Evolutionary conservation across 2,113 vertebrate genomes (phyloP).

Genomic region (Mus musculus): GRCm39 chr6:54200501-54201000

Average conservation of each 20-base stretch:
- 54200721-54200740: background rate
- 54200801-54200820: background rate
- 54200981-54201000: background rate
- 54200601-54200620: background rate
- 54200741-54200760: background rate
- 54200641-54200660: background rate
- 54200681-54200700: background rate
- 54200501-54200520: constrained; percentile 35
- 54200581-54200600: background rate
- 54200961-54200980: background rate
- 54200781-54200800: background rate
- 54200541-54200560: constrained; percentile 9
- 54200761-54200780: background rate
- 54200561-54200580: constrained; percentile 44
- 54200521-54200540: background rate
- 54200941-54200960: constrained; percentile 6
- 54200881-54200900: background rate
- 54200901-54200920: background rate
- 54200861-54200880: background rate
- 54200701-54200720: background rate
- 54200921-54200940: background rate
- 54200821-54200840: background rate
- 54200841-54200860: background rate
- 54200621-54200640: background rate
- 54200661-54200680: background rate